These are phyloP conservation scores for Drosophila silvestris DNA, from an alignment of 2,888 invertebrate genomes.

Conservation along the genomic window DNA sequence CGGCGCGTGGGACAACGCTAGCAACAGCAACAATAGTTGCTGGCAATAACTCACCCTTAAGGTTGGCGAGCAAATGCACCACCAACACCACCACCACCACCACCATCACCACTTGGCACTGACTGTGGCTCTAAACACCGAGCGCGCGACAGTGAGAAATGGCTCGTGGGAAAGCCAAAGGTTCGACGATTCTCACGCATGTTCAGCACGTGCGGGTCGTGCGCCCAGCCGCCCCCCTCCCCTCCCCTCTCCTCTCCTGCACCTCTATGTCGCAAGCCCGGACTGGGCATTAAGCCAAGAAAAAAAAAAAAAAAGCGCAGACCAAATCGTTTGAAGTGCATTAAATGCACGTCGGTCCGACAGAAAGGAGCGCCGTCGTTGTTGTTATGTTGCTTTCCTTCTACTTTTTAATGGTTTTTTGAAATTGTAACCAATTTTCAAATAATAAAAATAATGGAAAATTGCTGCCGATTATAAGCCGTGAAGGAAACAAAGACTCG, in stretches of 20 bases:
- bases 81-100: constrained; percentile 14
- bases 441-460: constrained; percentile 60
- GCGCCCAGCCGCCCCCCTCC: constrained; percentile 46
- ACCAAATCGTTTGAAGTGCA: constrained; percentile 74
- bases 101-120: constrained; percentile 11
- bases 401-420: constrained; percentile 64
- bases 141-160: constrained; percentile 51
- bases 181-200: constrained; percentile 84
- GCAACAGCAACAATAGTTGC: constrained; percentile 28
- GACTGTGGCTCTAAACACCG: neutral
- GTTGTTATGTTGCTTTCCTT: constrained; percentile 14
- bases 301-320: constrained; percentile 40
- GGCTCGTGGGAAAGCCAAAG: constrained; percentile 84
- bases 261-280: neutral
- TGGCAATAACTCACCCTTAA: constrained; percentile 50
- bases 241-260: neutral
- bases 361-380: constrained; percentile 36
- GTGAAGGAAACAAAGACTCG: constrained; percentile 22
- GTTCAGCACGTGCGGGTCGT: constrained; percentile 84
- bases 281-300: constrained; percentile 5
- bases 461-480: constrained; percentile 50
- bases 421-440: constrained; percentile 70
- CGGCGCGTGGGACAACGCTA: constrained; percentile 61
- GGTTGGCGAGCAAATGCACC: constrained; percentile 22
- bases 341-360: constrained; percentile 68